Percentiles rank a stretch among this genome's conserved stretches.
These are phyloP conservation scores for Thomomys bottae DNA, from an alignment of 2,113 vertebrate species.

Conservation along the genomic window DNA sequence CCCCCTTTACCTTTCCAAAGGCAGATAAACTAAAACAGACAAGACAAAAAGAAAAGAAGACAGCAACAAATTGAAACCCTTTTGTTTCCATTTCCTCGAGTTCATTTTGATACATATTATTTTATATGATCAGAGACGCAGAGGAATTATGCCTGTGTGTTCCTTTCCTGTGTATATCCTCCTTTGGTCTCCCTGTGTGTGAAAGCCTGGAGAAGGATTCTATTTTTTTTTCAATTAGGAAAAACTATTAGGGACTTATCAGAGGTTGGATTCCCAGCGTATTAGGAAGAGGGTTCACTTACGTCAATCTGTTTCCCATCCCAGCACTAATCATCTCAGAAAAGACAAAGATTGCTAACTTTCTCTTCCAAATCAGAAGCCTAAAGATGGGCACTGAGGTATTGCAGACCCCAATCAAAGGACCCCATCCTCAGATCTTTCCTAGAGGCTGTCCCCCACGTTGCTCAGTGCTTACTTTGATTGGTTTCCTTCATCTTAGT, in stretches of 20 bases:
- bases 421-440: neutral
- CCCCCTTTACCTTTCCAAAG: no score
- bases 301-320: neutral
- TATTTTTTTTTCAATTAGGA: slow-evolving; percentile 11
- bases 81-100: no score
- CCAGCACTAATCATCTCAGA: neutral
- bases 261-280: neutral
- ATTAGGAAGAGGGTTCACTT: neutral
- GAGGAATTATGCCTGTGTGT: no score
- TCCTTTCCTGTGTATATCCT: no score
- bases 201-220: no score
- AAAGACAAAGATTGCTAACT: slow-evolving; percentile 3
- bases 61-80: no score
- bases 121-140: no score
- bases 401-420: neutral
- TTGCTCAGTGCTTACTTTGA: neutral
- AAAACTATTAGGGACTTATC: neutral
- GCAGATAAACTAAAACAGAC: no score
- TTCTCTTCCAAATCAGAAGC: neutral
- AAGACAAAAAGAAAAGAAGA: no score
- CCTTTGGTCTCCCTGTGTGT: no score
- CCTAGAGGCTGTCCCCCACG: neutral
- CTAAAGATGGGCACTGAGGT: neutral
- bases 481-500: neutral
- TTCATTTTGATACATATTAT: no score